Conservation (phyloP, 2,113 vertebrate genomes). For the Corythornis cristatus region DNA sequence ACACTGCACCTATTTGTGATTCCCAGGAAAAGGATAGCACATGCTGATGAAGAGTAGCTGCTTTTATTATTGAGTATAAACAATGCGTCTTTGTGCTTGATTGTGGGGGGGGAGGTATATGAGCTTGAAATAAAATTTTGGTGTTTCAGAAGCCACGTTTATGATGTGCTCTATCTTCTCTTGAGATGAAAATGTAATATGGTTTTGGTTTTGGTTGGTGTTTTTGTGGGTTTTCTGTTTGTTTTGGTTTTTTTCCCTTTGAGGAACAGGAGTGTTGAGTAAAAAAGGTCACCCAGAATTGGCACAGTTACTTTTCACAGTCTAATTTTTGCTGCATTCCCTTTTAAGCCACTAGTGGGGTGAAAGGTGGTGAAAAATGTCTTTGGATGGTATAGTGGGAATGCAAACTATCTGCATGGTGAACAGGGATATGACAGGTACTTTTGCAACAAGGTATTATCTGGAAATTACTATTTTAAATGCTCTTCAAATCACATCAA, state of each 20-base stretch:
- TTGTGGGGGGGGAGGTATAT: not conserved
- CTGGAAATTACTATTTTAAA: not conserved
- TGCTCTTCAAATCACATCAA: not conserved
- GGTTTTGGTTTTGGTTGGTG: no score
- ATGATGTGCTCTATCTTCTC: not conserved
- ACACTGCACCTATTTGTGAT: fast-evolving
- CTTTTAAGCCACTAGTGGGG: not conserved
- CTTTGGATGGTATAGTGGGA: not conserved
- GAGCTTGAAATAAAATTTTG: not conserved
- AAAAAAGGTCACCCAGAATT: not conserved
- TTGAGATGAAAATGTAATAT: not conserved
- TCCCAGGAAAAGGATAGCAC: not conserved
- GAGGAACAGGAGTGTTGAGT: not conserved
- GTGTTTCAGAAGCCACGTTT: not conserved
- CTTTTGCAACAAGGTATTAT: not conserved
- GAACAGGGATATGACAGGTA: not conserved
- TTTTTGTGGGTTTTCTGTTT: no score
- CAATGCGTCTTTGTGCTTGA: not conserved
- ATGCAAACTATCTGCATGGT: not conserved
- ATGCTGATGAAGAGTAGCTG: not conserved
- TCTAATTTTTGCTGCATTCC: fast-evolving
- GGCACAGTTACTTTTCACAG: not conserved
- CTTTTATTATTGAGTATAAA: not conserved
- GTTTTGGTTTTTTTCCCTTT: not conserved
- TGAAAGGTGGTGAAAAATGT: not conserved